Evolutionary conservation across 2,113 vertebrate genomes (phyloP).

Genomic region (Limanda limanda): DNA sequence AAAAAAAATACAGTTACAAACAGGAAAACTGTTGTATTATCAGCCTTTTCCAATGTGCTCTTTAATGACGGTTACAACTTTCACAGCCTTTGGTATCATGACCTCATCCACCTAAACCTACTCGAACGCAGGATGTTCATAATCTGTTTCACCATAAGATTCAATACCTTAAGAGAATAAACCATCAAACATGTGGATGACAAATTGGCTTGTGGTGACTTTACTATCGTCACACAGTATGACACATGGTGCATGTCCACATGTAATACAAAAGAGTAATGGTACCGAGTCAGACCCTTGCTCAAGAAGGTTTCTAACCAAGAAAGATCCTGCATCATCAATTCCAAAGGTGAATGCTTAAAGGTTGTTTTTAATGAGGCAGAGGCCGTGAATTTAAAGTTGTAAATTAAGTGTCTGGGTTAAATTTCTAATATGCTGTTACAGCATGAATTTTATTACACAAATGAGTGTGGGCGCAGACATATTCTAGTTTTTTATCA

Average conservation of each 20-base stretch:
- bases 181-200: background rate
- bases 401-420: constrained; percentile 11
- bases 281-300: constrained; percentile 8
- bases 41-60: background rate
- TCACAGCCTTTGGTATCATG: no score
- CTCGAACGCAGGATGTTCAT: no score
- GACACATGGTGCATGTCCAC: constrained; percentile 40
- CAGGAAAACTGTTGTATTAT: no score
- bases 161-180: no score
- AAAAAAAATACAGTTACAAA: no score
- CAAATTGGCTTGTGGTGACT: constrained; percentile 21
- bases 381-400: constrained; percentile 13
- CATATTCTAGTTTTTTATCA: background rate
- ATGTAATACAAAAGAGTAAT: constrained; percentile 8
- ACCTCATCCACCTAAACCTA: no score
- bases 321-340: constrained; percentile 8
- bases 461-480: background rate
- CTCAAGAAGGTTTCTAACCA: constrained; percentile 26
- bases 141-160: no score
- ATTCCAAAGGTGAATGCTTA: constrained; percentile 30
- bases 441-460: background rate
- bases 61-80: no score
- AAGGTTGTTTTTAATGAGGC: constrained; percentile 34
- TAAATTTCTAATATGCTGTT: constrained; percentile 5
- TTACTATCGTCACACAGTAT: constrained; percentile 39